phyloP scores from a whole-genome alignment of 1,140 invertebrate genomes.

The Nephila pilipes region DNA sequence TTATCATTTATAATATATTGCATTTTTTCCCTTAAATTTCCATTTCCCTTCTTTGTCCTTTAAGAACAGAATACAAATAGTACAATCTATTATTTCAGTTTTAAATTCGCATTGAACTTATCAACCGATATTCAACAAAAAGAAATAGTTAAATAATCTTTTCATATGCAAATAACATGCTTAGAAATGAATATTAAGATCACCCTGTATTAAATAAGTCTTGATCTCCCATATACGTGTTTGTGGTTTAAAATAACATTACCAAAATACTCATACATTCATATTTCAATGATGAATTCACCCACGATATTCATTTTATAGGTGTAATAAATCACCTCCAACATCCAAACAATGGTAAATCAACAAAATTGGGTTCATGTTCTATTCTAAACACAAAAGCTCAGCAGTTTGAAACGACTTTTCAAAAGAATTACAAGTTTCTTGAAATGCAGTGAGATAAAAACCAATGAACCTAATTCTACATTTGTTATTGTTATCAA shows the following conservation, averaged over 20 bases:
- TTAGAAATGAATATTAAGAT: no score
- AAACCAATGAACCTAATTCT: not conserved
- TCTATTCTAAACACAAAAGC: not conserved
- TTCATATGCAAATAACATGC: no score
- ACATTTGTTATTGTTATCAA: not conserved
- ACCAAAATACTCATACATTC: not conserved
- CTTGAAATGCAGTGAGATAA: not conserved
- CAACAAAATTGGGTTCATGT: not conserved
- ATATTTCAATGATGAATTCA: not conserved
- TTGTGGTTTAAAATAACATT: not conserved
- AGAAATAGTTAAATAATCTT: no score
- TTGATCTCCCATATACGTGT: no score
- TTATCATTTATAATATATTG: no score
- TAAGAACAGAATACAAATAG: no score
- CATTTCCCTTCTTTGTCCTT: no score
- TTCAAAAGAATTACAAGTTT: not conserved
- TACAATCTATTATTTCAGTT: no score
- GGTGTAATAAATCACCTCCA: not conserved
- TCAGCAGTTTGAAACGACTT: not conserved
- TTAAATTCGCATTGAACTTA: no score
- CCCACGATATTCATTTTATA: not conserved
- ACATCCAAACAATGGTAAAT: conserved; percentile 14
- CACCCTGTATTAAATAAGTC: no score
- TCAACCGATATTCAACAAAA: no score
- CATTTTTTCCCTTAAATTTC: no score